Evolutionary conservation across 2,888 invertebrate genomes (phyloP).

Genomic region (Microctonus brassicae): DNA sequence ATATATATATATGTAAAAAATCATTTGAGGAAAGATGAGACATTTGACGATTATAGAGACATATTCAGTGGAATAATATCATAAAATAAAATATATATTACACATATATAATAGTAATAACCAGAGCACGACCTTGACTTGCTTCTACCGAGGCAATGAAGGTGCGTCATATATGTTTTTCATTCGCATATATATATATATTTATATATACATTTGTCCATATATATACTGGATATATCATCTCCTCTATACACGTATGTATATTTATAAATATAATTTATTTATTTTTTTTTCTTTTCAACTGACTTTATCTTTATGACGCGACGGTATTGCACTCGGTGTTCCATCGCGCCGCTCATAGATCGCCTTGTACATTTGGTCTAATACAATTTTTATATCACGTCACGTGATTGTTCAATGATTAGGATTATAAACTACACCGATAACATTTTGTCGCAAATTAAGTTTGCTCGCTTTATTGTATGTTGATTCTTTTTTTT

Average conservation of each 20-base stretch:
- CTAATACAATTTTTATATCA: conserved; percentile 6
- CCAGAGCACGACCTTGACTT: conserved; percentile 40
- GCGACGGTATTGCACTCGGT: conserved; percentile 30
- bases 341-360: background rate
- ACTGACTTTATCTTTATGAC: conserved; percentile 34
- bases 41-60: background rate
- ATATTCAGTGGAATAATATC: background rate
- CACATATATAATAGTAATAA: conserved; percentile 22
- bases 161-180: conserved; percentile 28
- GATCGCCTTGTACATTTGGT: conserved; percentile 4
- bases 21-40: background rate
- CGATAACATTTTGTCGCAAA: conserved; percentile 51
- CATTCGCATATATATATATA: background rate
- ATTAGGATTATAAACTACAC: conserved; percentile 48
- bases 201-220: too few species aligned
- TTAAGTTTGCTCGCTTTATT: conserved; percentile 45
- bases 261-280: too few species aligned
- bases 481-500: background rate
- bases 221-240: too few species aligned
- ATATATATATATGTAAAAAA: background rate
- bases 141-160: conserved; percentile 27
- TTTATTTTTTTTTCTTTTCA: too few species aligned
- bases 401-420: conserved; percentile 42
- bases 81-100: background rate
- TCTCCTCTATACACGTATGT: too few species aligned